Base-by-base conservation (phyloP, 1,140 invertebrate species). In the Varroa destructor region DNA sequence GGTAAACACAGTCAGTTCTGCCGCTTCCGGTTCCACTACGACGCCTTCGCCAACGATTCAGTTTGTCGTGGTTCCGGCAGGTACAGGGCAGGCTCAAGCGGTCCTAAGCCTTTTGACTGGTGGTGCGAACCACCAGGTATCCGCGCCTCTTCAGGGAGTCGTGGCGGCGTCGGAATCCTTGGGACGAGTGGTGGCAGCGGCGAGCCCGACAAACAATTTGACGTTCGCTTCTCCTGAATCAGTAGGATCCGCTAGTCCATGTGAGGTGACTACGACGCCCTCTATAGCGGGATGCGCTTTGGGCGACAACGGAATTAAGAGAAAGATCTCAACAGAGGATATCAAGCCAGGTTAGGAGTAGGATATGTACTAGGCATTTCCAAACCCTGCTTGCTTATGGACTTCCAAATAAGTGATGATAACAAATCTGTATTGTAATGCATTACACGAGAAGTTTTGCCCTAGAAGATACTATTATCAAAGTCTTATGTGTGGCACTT, bases 321-420 rank as follows among this genome's bases (percentile, higher is more conserved):
- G 61, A 67, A 67, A 67, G 37, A 67, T 67, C 61, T 67, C 61
- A n/a, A 46, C 40, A 12, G 40, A 67, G 3, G 61, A 67, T 67
- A 40, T 67, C 61, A 67, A 67, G 37, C 61, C 61, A 37, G 40
- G 46, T 51, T 51, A 51, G 46, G 25, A 25, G 25, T 25, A 25
- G 25, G 25, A 25, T 25, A 25, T 25, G 25, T 25, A 25, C 25
- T 25, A 25, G 25, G 25, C 25, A 25, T 25, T 25, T 25, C 25
- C 25, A 25, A 25, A 25, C 25, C 25, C 25, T 25, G 25, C 25
- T 25, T 25, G 25, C 25, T 25, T 25, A 25, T 25, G 25, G 25
- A 25, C 25, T 25, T 25, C 25, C 25, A 25, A 25, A 25, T 25
- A 25, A 25, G 25, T 25, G 25, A 25, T 25, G 25, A 25, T 25